Evolutionary conservation across 23 tunicate genomes (phyloP).

Genomic region (Halocynthia roretzi): DNA sequence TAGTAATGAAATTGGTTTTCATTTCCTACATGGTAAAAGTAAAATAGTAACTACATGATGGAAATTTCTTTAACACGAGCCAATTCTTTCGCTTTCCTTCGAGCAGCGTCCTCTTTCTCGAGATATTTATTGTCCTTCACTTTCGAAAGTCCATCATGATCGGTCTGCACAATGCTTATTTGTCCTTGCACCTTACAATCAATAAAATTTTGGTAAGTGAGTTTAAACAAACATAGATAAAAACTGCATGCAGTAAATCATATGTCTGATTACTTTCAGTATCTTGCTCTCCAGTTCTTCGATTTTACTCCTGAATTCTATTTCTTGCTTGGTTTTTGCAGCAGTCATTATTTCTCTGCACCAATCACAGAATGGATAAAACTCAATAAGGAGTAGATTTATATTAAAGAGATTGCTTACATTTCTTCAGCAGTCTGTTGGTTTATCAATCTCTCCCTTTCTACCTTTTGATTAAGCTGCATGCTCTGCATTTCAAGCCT

Average conservation of each 20-base stretch:
- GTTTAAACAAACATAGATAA: too few species aligned
- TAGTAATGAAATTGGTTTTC: not conserved
- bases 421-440: constrained; percentile 37
- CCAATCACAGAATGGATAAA: not conserved
- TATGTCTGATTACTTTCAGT: constrained; percentile 2
- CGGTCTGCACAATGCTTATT: too few species aligned
- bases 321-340: constrained; percentile 26
- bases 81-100: constrained; percentile 13
- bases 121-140: constrained; percentile 9
- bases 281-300: constrained; percentile 45
- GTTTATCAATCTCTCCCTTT: constrained; percentile 46
- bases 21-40: not conserved
- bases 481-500: constrained; percentile 66
- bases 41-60: not conserved
- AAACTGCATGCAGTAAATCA: too few species aligned
- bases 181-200: too few species aligned
- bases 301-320: constrained; percentile 35
- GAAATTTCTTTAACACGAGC: constrained; percentile 8
- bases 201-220: too few species aligned
- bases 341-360: constrained; percentile 32
- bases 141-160: constrained; percentile 4
- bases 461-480: constrained; percentile 36
- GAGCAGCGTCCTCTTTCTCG: constrained; percentile 10
- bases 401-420: constrained; percentile 10
- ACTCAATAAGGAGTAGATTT: not conserved